A percentile compares a stretch with the other conserved stretches of the same genome.
Evolutionary conservation across 1,140 invertebrate genomes (phyloP).

Genomic region (Cecropterus lyciades): DNA sequence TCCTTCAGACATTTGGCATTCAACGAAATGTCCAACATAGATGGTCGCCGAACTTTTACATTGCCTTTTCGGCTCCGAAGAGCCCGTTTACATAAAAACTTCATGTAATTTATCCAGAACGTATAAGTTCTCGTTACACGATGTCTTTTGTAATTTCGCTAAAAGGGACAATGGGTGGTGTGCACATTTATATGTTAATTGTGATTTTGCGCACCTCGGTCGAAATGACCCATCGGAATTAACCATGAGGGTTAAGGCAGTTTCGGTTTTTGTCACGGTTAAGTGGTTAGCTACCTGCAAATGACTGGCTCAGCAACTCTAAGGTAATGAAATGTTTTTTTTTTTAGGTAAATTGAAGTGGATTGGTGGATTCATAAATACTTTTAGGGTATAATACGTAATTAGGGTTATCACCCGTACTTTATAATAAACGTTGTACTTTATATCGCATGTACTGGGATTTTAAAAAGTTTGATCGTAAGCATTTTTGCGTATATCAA

Average conservation of each 20-base stretch:
- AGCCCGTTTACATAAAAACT: conserved; percentile 19
- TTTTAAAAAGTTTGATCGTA: no score
- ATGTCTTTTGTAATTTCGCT: conserved; percentile 41
- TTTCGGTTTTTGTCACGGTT: conserved; percentile 28
- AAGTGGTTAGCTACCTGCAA: conserved; percentile 20
- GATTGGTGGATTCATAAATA: not conserved
- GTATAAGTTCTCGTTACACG: conserved; percentile 20
- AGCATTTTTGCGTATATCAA: no score
- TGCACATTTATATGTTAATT: conserved; percentile 40
- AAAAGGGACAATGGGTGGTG: conserved; percentile 31
- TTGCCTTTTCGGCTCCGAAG: not conserved
- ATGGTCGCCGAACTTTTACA: conserved; percentile 2
- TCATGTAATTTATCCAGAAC: conserved; percentile 17
- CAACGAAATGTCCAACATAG: not conserved
- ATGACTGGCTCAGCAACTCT: conserved; percentile 3
- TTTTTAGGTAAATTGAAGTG: not conserved
- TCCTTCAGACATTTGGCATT: not conserved
- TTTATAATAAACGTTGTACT: no score
- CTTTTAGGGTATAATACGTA: no score
- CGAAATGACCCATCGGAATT: conserved; percentile 21
- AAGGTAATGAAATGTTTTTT: not conserved
- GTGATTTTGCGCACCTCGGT: conserved; percentile 25
- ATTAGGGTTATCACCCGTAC: no score
- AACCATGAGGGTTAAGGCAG: conserved; percentile 27
- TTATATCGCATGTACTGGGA: no score